A percentile compares a stretch with the other conserved stretches of the same genome.
phyloP scores from a whole-genome alignment of 2,888 invertebrate genomes.

The Rhagium mordax region DNA sequence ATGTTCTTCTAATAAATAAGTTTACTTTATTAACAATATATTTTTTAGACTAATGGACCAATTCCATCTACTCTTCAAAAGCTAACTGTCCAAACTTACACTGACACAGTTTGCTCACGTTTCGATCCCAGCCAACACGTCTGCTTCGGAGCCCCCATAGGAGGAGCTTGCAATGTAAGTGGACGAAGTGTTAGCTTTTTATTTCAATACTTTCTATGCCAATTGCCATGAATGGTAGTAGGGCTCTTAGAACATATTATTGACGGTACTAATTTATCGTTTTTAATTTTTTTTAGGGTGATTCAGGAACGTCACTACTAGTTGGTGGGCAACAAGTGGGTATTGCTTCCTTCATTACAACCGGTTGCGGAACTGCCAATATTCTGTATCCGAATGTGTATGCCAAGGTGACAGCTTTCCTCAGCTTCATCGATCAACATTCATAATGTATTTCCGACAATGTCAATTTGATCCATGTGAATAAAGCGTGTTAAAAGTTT shows the following conservation, averaged over 20 bases:
- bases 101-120: slow-evolving; percentile 29
- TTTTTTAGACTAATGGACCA: slow-evolving; percentile 26
- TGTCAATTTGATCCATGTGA: background rate
- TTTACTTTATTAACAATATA: background rate
- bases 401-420: slow-evolving; percentile 16
- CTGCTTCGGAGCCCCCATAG: slow-evolving; percentile 37
- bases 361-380: slow-evolving; percentile 18
- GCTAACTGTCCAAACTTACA: slow-evolving; percentile 35
- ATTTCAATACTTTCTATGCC: too few relatives aligned
- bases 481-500: background rate
- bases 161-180: slow-evolving; percentile 33
- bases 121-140: slow-evolving; percentile 34
- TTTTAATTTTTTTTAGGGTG: slow-evolving; percentile 20
- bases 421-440: slow-evolving; percentile 5
- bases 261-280: too few relatives aligned
- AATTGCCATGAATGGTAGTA: too few relatives aligned
- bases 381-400: slow-evolving; percentile 7
- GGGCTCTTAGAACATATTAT: too few relatives aligned
- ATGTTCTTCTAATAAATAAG: too few relatives aligned
- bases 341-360: slow-evolving; percentile 28
- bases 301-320: slow-evolving; percentile 23
- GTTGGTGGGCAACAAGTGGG: background rate
- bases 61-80: slow-evolving; percentile 40
- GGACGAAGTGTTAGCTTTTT: background rate
- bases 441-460: background rate